A percentile compares a stretch with the other conserved stretches of the same genome.
These are phyloP conservation scores for Arrhopalites spinosus DNA, from an alignment of 2,888 invertebrate genomes.

Conservation along the genomic window DNA sequence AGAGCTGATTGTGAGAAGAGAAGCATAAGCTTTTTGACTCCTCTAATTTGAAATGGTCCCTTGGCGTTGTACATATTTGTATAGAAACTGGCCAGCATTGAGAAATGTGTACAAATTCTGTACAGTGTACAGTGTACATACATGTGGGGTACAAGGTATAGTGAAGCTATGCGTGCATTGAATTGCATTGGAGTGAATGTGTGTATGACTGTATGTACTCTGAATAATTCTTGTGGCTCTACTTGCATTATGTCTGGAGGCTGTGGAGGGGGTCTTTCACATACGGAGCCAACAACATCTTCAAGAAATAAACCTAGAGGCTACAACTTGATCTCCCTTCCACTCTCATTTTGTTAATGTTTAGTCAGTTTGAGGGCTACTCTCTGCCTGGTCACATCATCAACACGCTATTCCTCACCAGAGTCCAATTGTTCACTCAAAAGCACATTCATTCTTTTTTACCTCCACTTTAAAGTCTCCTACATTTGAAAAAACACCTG, in stretches of 20 bases:
- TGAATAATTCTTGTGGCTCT: conserved; percentile 4
- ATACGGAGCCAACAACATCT: conserved; percentile 31
- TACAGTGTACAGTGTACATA: background rate
- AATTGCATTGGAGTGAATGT: background rate
- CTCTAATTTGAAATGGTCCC: conserved; percentile 13
- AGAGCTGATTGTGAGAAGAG: conserved; percentile 10
- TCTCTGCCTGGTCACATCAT: conserved; percentile 38
- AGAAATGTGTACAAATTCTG: no score
- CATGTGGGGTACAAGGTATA: background rate
- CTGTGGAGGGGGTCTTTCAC: conserved; percentile 39
- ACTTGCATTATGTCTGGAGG: conserved; percentile 33
- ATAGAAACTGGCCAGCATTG: background rate
- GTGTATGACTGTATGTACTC: background rate
- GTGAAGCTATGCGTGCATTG: background rate
- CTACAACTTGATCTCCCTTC: conserved; percentile 41
- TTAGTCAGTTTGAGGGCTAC: conserved; percentile 43
- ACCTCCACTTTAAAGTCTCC: no score
- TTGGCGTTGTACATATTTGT: background rate
- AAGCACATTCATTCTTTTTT: no score
- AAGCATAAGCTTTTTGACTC: conserved; percentile 11
- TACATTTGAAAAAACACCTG: no score
- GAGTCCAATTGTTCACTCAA: no score
- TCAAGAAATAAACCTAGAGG: conserved; percentile 37
- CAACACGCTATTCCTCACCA: background rate
- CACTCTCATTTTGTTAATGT: conserved; percentile 27